Evolutionary conservation across 2,113 vertebrate species (phyloP).

Genomic region (Phaethon lepturus): DNA sequence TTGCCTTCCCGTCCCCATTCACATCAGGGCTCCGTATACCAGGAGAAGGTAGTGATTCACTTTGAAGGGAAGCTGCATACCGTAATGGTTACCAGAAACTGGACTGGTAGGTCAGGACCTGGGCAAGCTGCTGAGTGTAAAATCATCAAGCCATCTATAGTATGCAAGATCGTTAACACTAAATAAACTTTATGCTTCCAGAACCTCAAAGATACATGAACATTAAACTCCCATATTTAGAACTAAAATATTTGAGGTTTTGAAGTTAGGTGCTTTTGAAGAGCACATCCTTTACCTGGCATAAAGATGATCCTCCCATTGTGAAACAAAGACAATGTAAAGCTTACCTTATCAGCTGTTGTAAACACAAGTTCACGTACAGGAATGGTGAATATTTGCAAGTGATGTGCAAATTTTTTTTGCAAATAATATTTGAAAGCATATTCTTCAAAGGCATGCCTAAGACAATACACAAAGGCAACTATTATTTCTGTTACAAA

Average conservation of each 20-base stretch:
- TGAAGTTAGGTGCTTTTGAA: background rate
- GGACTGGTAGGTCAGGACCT: background rate
- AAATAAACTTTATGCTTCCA: background rate
- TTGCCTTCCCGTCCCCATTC: background rate
- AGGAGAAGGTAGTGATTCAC: background rate
- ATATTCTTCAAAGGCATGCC: background rate
- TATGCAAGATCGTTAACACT: background rate
- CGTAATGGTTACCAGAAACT: background rate
- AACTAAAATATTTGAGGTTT: background rate
- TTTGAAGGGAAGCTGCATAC: background rate
- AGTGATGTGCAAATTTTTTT: background rate
- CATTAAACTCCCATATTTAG: accelerated
- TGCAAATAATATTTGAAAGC: background rate
- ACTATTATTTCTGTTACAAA: background rate
- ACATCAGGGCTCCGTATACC: background rate
- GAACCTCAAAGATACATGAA: background rate
- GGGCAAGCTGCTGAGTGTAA: background rate
- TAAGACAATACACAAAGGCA: background rate
- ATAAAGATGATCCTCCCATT: background rate
- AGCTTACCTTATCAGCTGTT: background rate
- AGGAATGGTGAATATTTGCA: background rate
- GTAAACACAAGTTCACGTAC: background rate
- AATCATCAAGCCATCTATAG: background rate
- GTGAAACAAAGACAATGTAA: background rate
- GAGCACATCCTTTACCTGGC: background rate